Evolutionary conservation across 1,140 invertebrate genomes (phyloP).

Genomic region (Saccostrea echinata): DNA sequence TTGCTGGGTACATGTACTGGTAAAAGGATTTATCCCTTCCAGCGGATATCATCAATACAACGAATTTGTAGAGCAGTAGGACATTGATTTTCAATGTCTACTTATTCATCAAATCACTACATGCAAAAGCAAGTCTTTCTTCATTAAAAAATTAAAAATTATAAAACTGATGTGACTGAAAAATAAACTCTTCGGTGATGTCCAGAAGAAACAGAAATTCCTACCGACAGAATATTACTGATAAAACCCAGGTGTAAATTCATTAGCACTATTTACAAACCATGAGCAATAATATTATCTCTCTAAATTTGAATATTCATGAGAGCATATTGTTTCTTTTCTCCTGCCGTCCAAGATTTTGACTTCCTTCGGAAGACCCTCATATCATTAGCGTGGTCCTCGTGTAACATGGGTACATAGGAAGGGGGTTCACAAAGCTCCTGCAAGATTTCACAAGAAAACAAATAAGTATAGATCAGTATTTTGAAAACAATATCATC

Average conservation of each 20-base stretch:
- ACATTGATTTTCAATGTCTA: too few relatives aligned
- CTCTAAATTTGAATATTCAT: conserved; percentile 5
- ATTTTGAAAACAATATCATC: too few relatives aligned
- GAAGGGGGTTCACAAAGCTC: conserved; percentile 86
- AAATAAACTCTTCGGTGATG: too few relatives aligned
- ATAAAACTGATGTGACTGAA: too few relatives aligned
- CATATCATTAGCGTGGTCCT: conserved; percentile 86
- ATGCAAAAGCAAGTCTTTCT: too few relatives aligned
- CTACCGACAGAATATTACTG: not conserved
- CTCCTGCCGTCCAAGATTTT: conserved; percentile 83
- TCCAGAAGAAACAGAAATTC: too few relatives aligned
- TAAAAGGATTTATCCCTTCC: too few relatives aligned
- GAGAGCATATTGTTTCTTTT: conserved; percentile 50
- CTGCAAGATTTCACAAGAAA: conserved; percentile 1
- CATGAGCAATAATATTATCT: not conserved
- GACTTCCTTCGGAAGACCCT: conserved; percentile 87
- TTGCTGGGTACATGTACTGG: not conserved
- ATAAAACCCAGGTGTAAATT: not conserved
- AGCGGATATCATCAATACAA: too few relatives aligned
- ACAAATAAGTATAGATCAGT: not conserved
- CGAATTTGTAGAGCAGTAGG: too few relatives aligned
- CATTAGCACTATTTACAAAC: not conserved
- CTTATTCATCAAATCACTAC: too few relatives aligned
- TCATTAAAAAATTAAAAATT: too few relatives aligned
- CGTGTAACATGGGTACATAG: conserved; percentile 89